Evolutionary conservation across 2,113 vertebrate species (phyloP).

Genomic region (Anser cygnoides): DNA sequence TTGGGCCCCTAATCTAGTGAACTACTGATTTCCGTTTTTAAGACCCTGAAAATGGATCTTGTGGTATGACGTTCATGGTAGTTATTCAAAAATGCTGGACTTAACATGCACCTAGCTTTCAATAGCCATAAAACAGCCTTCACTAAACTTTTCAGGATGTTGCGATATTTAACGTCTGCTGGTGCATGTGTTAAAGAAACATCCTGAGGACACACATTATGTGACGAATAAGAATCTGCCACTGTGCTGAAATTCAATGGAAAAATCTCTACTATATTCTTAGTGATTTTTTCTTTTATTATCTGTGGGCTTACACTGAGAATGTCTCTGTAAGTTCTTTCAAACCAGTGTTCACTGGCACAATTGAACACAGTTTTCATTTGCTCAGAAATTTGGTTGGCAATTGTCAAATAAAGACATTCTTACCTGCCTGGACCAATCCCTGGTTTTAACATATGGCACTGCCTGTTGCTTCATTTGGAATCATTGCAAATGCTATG

Average conservation of each 20-base stretch:
- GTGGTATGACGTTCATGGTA: not conserved
- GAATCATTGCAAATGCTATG: constrained; percentile 37
- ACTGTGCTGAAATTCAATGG: not conserved
- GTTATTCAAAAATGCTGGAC: not conserved
- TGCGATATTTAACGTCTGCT: not conserved
- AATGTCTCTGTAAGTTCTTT: constrained; percentile 54
- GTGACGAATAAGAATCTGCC: not conserved
- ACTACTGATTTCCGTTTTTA: not conserved
- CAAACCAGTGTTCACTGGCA: not conserved
- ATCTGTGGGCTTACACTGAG: not conserved
- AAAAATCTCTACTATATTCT: constrained; percentile 28
- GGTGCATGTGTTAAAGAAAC: not conserved
- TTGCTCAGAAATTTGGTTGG: constrained; percentile 51
- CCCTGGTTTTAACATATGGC: constrained; percentile 18
- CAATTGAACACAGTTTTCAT: constrained; percentile 35
- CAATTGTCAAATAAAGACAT: constrained; percentile 23
- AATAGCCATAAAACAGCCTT: not conserved
- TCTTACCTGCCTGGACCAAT: constrained; percentile 71
- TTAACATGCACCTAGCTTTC: accelerated
- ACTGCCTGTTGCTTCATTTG: constrained; percentile 38
- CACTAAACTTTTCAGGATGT: not conserved
- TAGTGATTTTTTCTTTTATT: constrained; percentile 13
- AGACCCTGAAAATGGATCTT: not conserved
- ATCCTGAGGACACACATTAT: not conserved
- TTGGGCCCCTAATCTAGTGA: not conserved